Evolutionary conservation across 2,888 invertebrate genomes (phyloP), one percentile per base, ranked within the genome.

Genomic region (Argyresthia albistria): DNA sequence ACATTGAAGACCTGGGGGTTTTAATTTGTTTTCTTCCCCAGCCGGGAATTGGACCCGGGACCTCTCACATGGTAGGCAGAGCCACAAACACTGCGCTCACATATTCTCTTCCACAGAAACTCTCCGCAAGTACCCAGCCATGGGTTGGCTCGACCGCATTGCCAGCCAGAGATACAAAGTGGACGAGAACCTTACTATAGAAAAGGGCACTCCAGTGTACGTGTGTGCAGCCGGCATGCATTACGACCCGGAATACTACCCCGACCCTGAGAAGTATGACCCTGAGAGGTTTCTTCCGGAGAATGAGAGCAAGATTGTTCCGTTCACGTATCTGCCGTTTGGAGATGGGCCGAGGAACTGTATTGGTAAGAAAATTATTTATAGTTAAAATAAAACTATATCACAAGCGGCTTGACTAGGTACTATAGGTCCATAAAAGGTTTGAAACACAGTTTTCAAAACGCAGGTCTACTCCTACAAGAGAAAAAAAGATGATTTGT

Each of bases 161-260:
- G 59, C 73, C 0, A 35, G 53, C 0, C 53, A 53, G 0, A 66
- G 72, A 16, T 79, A 76, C 53, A 48, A 57, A 11, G 54, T 79
- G 0, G 65, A 73, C 43, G 76, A 76, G 0, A 57, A 65, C 0
- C 55, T 78, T 2, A 72, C 69, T 0, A 65, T 78, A 1, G 59
- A 62, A 0, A 67, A 68, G 0, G 70, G 73, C 0, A 76, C 71
- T 0, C 67, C 67, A 0, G 56, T 76, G 6, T 76, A 69, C 46
- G 61, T 76, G 6, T 75, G 75, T 52, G 64, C 57, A 1, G 55
- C 56, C 0, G 76, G 72, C 10, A 64, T 52, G 49, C 54, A 49
- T 1, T 43, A 45, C 36, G 51, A 51, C 35, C 52, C 45, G 1
- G 15, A 15, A 16, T 56, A 51, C 50, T 61, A 56, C 50, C 58